These are phyloP conservation scores for Lates japonicus DNA, from an alignment of 2,797 vertebrate species.

Conservation along the genomic window DNA sequence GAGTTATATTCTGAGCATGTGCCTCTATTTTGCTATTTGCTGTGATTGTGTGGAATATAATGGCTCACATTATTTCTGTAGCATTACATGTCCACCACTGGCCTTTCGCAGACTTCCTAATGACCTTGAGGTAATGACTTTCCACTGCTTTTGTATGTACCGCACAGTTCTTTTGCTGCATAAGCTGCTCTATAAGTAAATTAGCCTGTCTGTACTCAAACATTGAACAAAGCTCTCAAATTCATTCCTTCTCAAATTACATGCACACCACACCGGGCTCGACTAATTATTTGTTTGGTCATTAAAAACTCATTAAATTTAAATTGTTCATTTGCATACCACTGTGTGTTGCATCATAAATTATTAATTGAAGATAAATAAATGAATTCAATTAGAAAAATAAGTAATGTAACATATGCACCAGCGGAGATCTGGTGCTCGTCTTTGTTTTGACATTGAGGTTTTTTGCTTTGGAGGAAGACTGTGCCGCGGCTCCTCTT, in stretches of 20 bases:
- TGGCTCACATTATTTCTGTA: slow-evolving; percentile 73
- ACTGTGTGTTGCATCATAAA: slow-evolving; percentile 89
- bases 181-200: slow-evolving; percentile 78
- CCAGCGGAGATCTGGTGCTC: slow-evolving; percentile 78
- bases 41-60: slow-evolving; percentile 73
- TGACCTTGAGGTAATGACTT: slow-evolving; percentile 83
- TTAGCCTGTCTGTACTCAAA: slow-evolving; percentile 81
- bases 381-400: slow-evolving; percentile 89
- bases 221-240: slow-evolving; percentile 84
- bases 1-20: slow-evolving; percentile 75
- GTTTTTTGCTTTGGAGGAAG: slow-evolving; percentile 22
- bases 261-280: slow-evolving; percentile 85
- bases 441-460: slow-evolving; percentile 86
- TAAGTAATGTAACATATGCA: slow-evolving; percentile 87
- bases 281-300: slow-evolving; percentile 91
- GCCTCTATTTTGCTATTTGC: slow-evolving; percentile 77
- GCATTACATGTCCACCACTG: slow-evolving; percentile 71
- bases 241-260: slow-evolving; percentile 87
- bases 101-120: slow-evolving; percentile 75
- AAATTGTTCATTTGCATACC: slow-evolving; percentile 91
- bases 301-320: slow-evolving; percentile 92
- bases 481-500: slow-evolving; percentile 15
- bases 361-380: slow-evolving; percentile 91
- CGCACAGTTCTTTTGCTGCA: slow-evolving; percentile 63
- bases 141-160: slow-evolving; percentile 60